Conservation (phyloP, 2,113 vertebrate genomes). For the Zosterops pallidus region DNA sequence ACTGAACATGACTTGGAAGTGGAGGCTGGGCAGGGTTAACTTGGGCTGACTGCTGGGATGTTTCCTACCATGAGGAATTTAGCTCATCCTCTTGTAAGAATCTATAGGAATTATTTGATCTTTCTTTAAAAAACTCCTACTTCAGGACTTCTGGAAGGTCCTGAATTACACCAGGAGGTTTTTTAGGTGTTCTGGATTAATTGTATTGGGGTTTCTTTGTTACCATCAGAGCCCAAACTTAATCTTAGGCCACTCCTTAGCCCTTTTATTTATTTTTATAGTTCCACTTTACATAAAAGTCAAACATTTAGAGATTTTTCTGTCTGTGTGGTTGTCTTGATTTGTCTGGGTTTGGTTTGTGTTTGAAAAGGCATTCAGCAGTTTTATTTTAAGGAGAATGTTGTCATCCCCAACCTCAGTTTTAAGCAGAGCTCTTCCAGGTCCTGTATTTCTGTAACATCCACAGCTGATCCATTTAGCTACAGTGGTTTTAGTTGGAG, state of each 20-base stretch:
- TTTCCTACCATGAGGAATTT: not conserved
- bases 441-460: not conserved
- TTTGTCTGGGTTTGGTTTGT: constrained; percentile 15
- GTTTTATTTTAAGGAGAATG: not conserved
- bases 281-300: constrained; percentile 69
- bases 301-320: constrained; percentile 61
- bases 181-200: not conserved
- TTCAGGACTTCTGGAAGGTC: not conserved
- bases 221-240: not conserved
- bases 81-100: not conserved
- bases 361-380: constrained; percentile 61
- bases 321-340: not conserved
- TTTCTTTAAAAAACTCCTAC: not conserved
- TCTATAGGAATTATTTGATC: not conserved
- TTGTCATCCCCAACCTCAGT: not conserved
- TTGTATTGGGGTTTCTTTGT: not conserved
- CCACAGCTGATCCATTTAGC: not conserved
- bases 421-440: not conserved
- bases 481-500: not conserved
- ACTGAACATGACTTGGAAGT: not conserved
- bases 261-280: not conserved
- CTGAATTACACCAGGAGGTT: not conserved
- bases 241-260: not conserved
- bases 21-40: not conserved
- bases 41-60: not conserved